Percentiles rank a stretch among this genome's conserved stretches.
Evolutionary conservation across 1,140 invertebrate genomes (phyloP).

Genomic region (Aphelenchoides besseyi): DNA sequence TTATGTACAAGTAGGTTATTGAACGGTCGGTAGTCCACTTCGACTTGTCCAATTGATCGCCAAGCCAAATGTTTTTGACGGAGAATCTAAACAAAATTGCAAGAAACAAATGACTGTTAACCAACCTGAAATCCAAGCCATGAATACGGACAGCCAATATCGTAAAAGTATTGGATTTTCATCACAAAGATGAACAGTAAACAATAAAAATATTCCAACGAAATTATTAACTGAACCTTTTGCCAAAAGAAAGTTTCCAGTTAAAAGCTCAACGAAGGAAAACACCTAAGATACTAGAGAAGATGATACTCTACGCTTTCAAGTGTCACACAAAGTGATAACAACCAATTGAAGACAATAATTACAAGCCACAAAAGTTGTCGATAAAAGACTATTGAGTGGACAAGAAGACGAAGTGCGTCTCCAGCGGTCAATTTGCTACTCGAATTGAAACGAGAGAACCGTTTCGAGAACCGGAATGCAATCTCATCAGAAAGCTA

Average conservation of each 20-base stretch:
- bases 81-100: constrained; percentile 17
- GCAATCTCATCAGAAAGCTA: too few relatives aligned
- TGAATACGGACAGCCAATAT: constrained; percentile 9
- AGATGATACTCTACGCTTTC: too few relatives aligned
- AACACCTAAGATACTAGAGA: too few relatives aligned
- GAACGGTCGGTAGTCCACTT: neutral
- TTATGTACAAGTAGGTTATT: neutral
- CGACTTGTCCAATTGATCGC: neutral
- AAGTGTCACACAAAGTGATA: too few relatives aligned
- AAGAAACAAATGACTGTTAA: neutral
- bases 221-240: too few relatives aligned
- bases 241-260: too few relatives aligned
- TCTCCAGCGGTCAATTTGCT: too few relatives aligned
- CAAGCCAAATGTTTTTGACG: neutral
- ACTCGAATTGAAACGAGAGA: too few relatives aligned
- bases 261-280: too few relatives aligned
- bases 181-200: too few relatives aligned
- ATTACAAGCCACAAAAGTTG: neutral
- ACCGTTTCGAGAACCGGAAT: too few relatives aligned
- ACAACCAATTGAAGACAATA: neutral
- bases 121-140: constrained; percentile 16
- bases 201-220: too few relatives aligned
- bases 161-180: constrained; percentile 21
- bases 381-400: neutral
- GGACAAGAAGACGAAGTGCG: neutral